These are phyloP conservation scores for Drosophila rhopaloa DNA, from an alignment of 1,140 invertebrate genomes.

Conservation along the genomic window DNA sequence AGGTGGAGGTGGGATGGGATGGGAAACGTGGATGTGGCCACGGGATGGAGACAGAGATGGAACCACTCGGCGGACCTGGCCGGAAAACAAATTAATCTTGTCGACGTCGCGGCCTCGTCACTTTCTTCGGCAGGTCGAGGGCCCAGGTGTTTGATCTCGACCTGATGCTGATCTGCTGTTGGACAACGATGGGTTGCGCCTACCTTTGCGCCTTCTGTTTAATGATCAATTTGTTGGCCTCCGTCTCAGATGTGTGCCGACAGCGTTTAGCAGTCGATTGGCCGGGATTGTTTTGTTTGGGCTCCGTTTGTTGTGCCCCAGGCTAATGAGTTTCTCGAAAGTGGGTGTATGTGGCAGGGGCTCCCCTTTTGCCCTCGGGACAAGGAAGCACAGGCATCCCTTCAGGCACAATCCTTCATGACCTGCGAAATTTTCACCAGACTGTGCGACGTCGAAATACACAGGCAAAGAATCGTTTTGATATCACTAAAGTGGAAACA, in stretches of 20 bases:
- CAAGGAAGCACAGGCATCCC: neutral
- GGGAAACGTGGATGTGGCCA: slow-evolving; percentile 16
- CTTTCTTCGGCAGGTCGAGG: slow-evolving; percentile 65
- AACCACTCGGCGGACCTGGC: slow-evolving; percentile 28
- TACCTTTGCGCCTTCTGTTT: slow-evolving; percentile 79
- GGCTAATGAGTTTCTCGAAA: slow-evolving; percentile 72
- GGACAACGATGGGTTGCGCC: slow-evolving; percentile 66
- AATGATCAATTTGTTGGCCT: slow-evolving; percentile 83
- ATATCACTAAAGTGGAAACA: neutral
- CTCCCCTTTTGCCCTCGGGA: slow-evolving; percentile 27
- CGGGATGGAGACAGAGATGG: slow-evolving; percentile 19
- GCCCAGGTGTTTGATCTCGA: slow-evolving; percentile 78
- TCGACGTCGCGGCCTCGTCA: slow-evolving; percentile 62
- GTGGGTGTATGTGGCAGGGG: slow-evolving; percentile 66
- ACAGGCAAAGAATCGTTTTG: neutral
- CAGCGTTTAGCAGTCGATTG: slow-evolving; percentile 68
- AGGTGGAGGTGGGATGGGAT: slow-evolving; percentile 19
- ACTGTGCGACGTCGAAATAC: slow-evolving; percentile 38
- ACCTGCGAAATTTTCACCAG: slow-evolving; percentile 33
- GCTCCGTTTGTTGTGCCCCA: slow-evolving; percentile 33
- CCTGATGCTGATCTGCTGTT: slow-evolving; percentile 53
- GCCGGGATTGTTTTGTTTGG: slow-evolving; percentile 37
- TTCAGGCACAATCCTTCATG: neutral
- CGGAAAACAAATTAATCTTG: slow-evolving; percentile 83
- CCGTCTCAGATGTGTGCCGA: slow-evolving; percentile 74